Base-by-base conservation (phyloP, 1,140 invertebrate species). In the Ceratina calcarata region DNA sequence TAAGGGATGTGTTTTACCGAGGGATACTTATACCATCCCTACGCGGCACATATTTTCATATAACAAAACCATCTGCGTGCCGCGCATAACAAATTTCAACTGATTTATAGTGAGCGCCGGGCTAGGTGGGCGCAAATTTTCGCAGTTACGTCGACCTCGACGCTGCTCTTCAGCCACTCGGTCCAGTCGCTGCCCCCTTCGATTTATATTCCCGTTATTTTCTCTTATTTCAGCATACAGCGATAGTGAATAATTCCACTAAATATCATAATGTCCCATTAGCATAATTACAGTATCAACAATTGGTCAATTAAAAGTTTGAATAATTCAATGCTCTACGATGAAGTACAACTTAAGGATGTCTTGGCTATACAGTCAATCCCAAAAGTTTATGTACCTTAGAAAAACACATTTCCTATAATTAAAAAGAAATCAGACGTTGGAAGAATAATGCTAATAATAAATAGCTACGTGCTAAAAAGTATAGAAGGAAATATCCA, bases 11-110 rank as follows among this genome's bases (percentile, higher is more conserved):
- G 91, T 91, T 93, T 91, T 92, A 91, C 87, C 89, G 88, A 89
- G 91, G 91, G 90, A 91, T 91, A 92, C 91, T 92, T 92, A 92
- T 88, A 85, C 89, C 91, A 90, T 92, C 91, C 92, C 92, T 89
- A 88, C 84, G 89, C 90, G 91, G 92, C 92, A 93, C 92, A 93
- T 93, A 93, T 93, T 93, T 93, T 93, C 92, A 93, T 93, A 93
- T 93, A 93, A 93, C 92, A 93, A 93, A 92, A 93, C 91, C 92
- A 93, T 93, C 92, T 93, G 92, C 91, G 92, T 92, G 92, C 92
- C 87, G 91, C 89, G 91, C 92, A 91, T 93, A 92, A 93, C 92
- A 93, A 93, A 93, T 93, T 93, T 93, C 91, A 86, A 89, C 91
- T 93, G 92, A 93, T 93, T 93, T 93, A 93, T 93, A 91, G 92